phyloP scores from a whole-genome alignment of 2,888 invertebrate genomes.

The Amiota minor region DNA sequence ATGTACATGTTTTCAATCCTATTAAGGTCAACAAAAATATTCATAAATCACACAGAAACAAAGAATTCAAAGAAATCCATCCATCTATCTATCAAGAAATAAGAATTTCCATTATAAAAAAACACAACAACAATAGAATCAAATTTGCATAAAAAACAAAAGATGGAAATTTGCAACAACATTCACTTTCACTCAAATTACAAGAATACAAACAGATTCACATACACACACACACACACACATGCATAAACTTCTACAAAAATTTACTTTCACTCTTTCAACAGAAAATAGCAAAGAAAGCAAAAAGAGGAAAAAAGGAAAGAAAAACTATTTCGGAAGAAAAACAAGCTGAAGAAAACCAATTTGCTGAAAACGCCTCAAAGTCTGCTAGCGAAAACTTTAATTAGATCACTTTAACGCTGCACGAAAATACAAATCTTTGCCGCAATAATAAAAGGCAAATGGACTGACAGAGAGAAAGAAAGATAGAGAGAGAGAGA shows the following conservation, averaged over 20 bases:
- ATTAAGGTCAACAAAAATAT: no score
- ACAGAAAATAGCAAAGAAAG: not conserved
- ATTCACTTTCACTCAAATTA: not conserved
- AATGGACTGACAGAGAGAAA: constrained; percentile 32
- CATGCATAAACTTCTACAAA: no score
- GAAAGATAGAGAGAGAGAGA: constrained; percentile 52
- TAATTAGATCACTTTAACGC: constrained; percentile 62
- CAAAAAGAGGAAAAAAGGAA: not conserved
- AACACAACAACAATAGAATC: constrained; percentile 29
- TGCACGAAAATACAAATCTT: constrained; percentile 58
- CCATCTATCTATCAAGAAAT: no score
- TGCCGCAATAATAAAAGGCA: constrained; percentile 59
- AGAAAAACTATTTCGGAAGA: constrained; percentile 16
- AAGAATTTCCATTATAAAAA: no score
- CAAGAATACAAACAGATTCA: not conserved
- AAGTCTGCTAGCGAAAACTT: constrained; percentile 44
- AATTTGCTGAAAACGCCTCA: constrained; percentile 36
- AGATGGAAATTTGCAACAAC: not conserved
- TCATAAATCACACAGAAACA: no score
- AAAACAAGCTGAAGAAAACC: constrained; percentile 37
- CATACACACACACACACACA: no score
- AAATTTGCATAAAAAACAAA: constrained; percentile 11
- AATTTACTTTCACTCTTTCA: constrained; percentile 9
- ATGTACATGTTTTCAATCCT: no score
- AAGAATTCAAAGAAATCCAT: no score